Conservation (phyloP, 1,140 invertebrate genomes). For the Eumeta japonica region DNA sequence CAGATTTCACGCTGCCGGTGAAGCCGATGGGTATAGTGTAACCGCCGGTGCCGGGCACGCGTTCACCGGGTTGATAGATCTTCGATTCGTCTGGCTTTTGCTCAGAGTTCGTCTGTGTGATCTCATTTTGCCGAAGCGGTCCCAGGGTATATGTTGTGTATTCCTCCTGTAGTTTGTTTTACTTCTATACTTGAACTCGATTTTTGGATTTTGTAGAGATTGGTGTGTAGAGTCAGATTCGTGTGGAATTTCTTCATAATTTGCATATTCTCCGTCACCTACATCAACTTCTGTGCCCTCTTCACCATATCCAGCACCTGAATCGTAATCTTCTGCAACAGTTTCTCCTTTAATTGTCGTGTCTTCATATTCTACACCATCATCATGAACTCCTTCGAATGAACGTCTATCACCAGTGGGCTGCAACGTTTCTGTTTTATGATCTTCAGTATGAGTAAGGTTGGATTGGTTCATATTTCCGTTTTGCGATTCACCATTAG, state of each 20-base stretch:
- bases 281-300: conserved; percentile 51
- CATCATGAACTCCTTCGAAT: conserved; percentile 27
- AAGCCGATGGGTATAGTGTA: conserved; percentile 68
- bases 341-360: conserved; percentile 43
- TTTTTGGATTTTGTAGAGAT: conserved; percentile 35
- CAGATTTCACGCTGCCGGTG: conserved; percentile 63
- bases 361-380: conserved; percentile 34
- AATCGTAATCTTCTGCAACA: conserved; percentile 38
- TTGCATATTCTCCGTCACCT: conserved; percentile 60
- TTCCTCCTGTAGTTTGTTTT: conserved; percentile 44
- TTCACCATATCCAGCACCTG: conserved; percentile 27
- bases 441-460: conserved; percentile 39
- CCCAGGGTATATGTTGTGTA: conserved; percentile 59
- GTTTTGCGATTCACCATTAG: conserved; percentile 10
- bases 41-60: conserved; percentile 62
- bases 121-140: conserved; percentile 51
- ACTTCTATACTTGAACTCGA: conserved; percentile 37
- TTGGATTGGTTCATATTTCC: conserved; percentile 10
- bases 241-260: conserved; percentile 46
- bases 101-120: conserved; percentile 51
- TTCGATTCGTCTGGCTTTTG: conserved; percentile 47
- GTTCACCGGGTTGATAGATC: conserved; percentile 63
- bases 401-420: conserved; percentile 22
- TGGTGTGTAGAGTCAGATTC: conserved; percentile 32
- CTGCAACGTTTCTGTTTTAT: conserved; percentile 18